phyloP scores from a whole-genome alignment of 1,140 invertebrate species.

The Trichoplusia ni region DNA sequence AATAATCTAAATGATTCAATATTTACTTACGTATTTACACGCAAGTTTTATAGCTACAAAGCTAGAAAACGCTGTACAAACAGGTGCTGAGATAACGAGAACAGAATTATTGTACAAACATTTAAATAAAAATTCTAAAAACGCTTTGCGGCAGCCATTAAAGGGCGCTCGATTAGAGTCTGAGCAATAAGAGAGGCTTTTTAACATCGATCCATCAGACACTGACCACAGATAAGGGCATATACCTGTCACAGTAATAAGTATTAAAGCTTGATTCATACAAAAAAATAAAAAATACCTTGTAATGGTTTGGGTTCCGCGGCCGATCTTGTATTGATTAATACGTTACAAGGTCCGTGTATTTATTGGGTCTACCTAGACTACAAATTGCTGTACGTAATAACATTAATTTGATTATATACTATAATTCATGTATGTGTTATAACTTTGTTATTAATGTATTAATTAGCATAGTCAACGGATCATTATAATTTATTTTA shows the following conservation, averaged over 20 bases:
- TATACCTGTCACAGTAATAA: conserved; percentile 66
- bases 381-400: too few relatives aligned
- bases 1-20: conserved; percentile 1
- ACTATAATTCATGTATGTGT: too few relatives aligned
- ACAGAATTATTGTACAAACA: conserved; percentile 29
- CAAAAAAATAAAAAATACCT: conserved; percentile 38
- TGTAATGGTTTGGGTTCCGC: conserved; percentile 32
- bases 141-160: conserved; percentile 48
- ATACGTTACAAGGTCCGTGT: conserved; percentile 8
- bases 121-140: conserved; percentile 46
- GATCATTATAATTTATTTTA: too few relatives aligned
- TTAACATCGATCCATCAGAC: conserved; percentile 70
- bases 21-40: conserved; percentile 19
- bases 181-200: conserved; percentile 51
- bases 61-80: conserved; percentile 19
- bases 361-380: too few relatives aligned
- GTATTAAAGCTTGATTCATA: conserved; percentile 53
- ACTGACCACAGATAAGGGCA: conserved; percentile 56
- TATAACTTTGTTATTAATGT: too few relatives aligned
- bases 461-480: too few relatives aligned
- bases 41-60: conserved; percentile 7
- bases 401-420: too few relatives aligned
- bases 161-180: conserved; percentile 55
- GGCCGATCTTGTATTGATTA: conserved; percentile 10
- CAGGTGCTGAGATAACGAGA: conserved; percentile 23